These are phyloP conservation scores for Pangasius krempfi DNA, from an alignment of 2,797 vertebrate genomes.

Conservation along the genomic window DNA sequence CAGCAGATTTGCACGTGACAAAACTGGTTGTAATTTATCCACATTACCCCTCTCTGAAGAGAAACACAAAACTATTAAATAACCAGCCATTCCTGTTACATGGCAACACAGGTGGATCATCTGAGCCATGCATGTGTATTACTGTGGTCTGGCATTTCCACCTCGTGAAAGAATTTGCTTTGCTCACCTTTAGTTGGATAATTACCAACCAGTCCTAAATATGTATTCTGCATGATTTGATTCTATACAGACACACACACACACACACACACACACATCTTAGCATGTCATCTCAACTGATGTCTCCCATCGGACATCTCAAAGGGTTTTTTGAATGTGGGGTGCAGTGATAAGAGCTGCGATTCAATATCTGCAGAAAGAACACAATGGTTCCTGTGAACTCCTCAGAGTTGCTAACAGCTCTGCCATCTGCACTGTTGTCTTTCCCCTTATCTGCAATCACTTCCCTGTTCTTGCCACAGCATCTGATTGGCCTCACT, in stretches of 20 bases:
- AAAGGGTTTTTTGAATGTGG: slow-evolving; percentile 69
- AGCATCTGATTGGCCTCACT: slow-evolving; percentile 70
- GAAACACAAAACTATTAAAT: slow-evolving; percentile 24
- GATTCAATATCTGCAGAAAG: slow-evolving; percentile 63
- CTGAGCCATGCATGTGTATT: not conserved
- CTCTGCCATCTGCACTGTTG: slow-evolving; percentile 59
- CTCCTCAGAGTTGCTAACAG: slow-evolving; percentile 55
- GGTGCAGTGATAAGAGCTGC: slow-evolving; percentile 65
- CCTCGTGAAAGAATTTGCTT: slow-evolving; percentile 1
- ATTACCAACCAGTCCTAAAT: too few relatives aligned
- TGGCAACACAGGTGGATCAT: slow-evolving; percentile 11
- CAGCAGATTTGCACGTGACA: not conserved
- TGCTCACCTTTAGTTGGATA: not conserved
- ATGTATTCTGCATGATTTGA: not conserved
- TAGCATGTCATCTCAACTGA: slow-evolving; percentile 34
- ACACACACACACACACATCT: slow-evolving; percentile 14
- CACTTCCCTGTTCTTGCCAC: slow-evolving; percentile 68
- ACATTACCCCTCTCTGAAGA: not conserved
- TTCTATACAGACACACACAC: not conserved
- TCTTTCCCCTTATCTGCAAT: slow-evolving; percentile 69
- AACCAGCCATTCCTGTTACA: slow-evolving; percentile 13
- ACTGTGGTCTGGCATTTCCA: slow-evolving; percentile 6
- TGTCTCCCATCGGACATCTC: slow-evolving; percentile 57
- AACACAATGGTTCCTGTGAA: slow-evolving; percentile 72
- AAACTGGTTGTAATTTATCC: slow-evolving; percentile 43